Base-by-base conservation (phyloP, 2,797 vertebrate species). In the Enteromius mattozi region DNA sequence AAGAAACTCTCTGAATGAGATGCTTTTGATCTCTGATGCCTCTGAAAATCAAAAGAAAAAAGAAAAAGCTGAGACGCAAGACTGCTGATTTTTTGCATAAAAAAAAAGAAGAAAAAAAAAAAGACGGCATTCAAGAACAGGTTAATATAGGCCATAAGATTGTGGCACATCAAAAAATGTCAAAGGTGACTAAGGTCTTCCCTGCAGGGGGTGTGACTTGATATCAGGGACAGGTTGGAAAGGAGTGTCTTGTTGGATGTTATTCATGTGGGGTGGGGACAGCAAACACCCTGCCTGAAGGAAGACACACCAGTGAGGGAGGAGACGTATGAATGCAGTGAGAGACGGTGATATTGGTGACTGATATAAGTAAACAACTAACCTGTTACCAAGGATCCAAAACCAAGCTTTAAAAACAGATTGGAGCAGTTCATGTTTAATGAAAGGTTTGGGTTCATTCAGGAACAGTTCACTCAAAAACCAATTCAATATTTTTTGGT, bases 241-340 rank as follows among this genome's bases (percentile, higher is more conserved):
- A 65, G 47, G 51, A 83, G 80, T n/a, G 66, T 35, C 61, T 37
- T 24, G 63, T 37, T 68, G 0, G n/a, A 85, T 14, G 30, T 77
- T 78, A 63, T 80, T 84, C 80, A 61, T 70, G 77, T 78, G 51
- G 80, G 81, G 78, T 70, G 77, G 76, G 42, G 83, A 76, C 12
- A 33, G 51, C 51, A 70, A 86, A 85, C 80, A 80, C 85, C 88
- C 88, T 84, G 63, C 33, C 4, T 56, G 70, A 74, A 83, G 33
- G 77, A 86, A 35, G 59, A 84, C 80, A 72, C 45, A 35, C 74
- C 75, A 83, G 75, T 16, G 66, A 63, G 79, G 35, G 54, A 80
- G 68, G 79, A 79, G 61, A 78, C 17, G 5, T 30, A 42, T 9
- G 59, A 70, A 47, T 61, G 45, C 30, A 51, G 71, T 59, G 42